Evolutionary conservation across 2,888 invertebrate species (phyloP), one percentile per base, ranked within the genome.

Genomic region (Amphimallon solstitiale): DNA sequence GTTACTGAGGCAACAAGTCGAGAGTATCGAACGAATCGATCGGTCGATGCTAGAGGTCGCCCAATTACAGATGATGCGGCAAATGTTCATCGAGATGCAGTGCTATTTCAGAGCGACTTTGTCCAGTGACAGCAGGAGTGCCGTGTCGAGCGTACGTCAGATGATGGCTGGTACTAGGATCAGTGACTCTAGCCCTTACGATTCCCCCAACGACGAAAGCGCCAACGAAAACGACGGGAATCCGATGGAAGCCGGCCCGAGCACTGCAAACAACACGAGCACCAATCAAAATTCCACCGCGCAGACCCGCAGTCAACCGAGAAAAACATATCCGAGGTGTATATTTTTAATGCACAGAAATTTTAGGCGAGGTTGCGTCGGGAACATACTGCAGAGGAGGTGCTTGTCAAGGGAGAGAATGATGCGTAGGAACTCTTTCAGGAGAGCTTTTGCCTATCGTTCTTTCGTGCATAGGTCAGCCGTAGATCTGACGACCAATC

Each of bases 11-110:
- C 74, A 77, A 35, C 80, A 81, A 71, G 75, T 76, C 5, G 79
- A 81, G 66, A 78, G 76, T 3, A 80, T 81, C 15, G 80, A 80
- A 70, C 73, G 79, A 37, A 81, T 82, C 37, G 82, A 82, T 67
- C 68, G 82, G 29, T 80, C 81, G 2, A 81, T 81, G 79, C 69
- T 82, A 29, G 83, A 83, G 71, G 80, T 82, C 2, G 77, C 80
- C n/a, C 83, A 83, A 68, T 80, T 90, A 73, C 86, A 87, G 70
- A 85, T 88, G 72, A 84, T 90, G 61, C 85, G 89, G 6, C 83
- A 82, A 34, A 86, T 90, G 85, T 88, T 90, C 85, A 86, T 88
- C 66, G 87, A 88, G 74, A 81, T 90, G 67, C 86, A 88, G 19
- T 80, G 86, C 38, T 86, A 88, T 62, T 86, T 90, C 71, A 80